Conservation (phyloP, 2,113 vertebrate species). For the Chionodraco myersi region DNA sequence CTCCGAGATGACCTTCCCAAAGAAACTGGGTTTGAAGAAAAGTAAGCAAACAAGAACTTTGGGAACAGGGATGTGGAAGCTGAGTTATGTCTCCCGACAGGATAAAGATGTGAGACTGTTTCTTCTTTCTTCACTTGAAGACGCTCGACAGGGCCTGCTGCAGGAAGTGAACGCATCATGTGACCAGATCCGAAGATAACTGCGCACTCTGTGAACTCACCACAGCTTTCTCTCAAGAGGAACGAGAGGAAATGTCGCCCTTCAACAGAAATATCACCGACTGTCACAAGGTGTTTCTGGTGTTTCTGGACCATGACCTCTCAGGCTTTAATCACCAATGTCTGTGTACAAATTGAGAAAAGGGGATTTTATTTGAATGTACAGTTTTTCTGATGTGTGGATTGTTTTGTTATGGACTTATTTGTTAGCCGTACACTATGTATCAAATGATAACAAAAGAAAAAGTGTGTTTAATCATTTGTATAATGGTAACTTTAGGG, state of each 20-base stretch:
- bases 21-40: not conserved
- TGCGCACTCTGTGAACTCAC: not conserved
- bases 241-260: not conserved
- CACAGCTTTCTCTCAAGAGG: not conserved
- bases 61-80: slow-evolving; percentile 5
- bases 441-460: too few relatives aligned
- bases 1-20: slow-evolving; percentile 5
- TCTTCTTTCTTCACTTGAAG: not conserved
- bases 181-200: not conserved
- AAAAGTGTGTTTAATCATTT: too few relatives aligned
- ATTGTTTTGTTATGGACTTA: too few relatives aligned
- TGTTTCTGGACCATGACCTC: not conserved
- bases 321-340: not conserved
- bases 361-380: too few relatives aligned
- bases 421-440: too few relatives aligned
- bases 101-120: not conserved
- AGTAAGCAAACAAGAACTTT: slow-evolving; percentile 37
- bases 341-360: not conserved
- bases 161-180: slow-evolving; percentile 2
- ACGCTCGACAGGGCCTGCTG: not conserved
- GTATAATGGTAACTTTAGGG: too few relatives aligned
- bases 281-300: not conserved
- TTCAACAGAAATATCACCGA: not conserved
- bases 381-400: too few relatives aligned
- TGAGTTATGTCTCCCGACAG: slow-evolving; percentile 1